Evolutionary conservation across 2,113 vertebrate species (phyloP), one percentile per base, ranked within the genome.

Genomic region (Corydoras sp.): DNA sequence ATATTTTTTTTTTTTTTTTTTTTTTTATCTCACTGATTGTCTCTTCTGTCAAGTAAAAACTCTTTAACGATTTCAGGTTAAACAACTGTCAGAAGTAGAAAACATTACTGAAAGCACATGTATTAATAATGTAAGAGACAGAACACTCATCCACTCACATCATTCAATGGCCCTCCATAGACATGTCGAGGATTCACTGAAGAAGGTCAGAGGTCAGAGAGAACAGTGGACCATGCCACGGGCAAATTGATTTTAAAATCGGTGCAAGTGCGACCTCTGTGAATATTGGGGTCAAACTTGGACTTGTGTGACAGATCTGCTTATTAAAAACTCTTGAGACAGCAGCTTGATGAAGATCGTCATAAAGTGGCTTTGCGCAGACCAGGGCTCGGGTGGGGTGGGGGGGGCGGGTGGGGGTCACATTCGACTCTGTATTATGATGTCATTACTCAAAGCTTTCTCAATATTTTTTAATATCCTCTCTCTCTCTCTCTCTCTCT

Each of bases 221-320:
- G 60, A 56, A 65, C 60, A 58, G 18, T 48, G 65, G 59, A 58
- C 63, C 51, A 12, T 62, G 53, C 54, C 60, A 35, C 54, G 18
- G 49, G 70, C 51, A 76, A 76, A 79, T 77, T 76, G 68, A 72
- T 77, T 83, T 79, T 74, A 76, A 71, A 74, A 78, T 73, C 54
- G 15, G 50, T 30, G 55, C 54, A 66, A 64, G 64, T 72, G 63
- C 71, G 58, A 77, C 71, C 73, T 76, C 58, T n/a, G 56, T 65
- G 62, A 72, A 72, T 59, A 35, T 59, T 69, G 30, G 68, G 77
- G 77, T 78, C 74, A 73, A 48, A 69, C 68, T 43, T 72, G 75
- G 66, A 75, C 72, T 24, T 75, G 50, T 58, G 54, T 78, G 76
- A 79, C 61, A 62, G 75, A 50, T 18, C 61, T 30, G 35, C 58